Evolutionary conservation across 2,888 invertebrate species (phyloP), one percentile per base, ranked within the genome.

Genomic region (Conomelus anceps): DNA sequence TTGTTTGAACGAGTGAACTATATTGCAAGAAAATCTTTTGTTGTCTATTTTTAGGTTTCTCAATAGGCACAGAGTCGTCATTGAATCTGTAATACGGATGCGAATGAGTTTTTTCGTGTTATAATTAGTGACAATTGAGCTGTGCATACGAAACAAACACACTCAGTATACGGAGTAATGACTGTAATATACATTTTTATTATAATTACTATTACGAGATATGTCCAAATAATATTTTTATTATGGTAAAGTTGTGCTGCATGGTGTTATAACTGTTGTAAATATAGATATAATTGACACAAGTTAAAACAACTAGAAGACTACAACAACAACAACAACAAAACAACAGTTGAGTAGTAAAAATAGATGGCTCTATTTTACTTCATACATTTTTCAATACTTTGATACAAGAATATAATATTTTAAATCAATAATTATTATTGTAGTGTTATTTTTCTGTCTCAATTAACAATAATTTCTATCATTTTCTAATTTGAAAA

Each of bases 1-100:
- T 91, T 90, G 90, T 91, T 91, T 90, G 90, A 91, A 90, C 90
- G 90, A 90, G 41, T 88, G 22, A 87, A 90, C 90, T 90, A 90
- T 88, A 90, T 91, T 91, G 90, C 90, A 89, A 88, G 90, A 90
- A 88, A 85, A 90, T 89, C 89, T 90, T 90, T 91, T 90, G 88
- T 90, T 90, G 90, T 89, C 88, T 90, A 89, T 91, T 90, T 90
- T 89, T 90, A 63, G 63, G 13, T 63, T 63, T 63, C 13, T 7
- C 63, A n/a, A 63, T 63, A 63, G 63, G 63, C 63, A n/a, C 63
- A 63, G 63, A 63, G 11, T 63, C 63, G 63, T n/a, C 63, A n/a
- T 63, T 63, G 63, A 63, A 63, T 63, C n/a, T 63, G n/a, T 63
- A 63, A 63, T 41, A 17, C 17, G 41, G 17, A 41, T 63, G 20